Conservation (phyloP, 2,113 vertebrate species). For the Ammodytes dubius region DNA sequence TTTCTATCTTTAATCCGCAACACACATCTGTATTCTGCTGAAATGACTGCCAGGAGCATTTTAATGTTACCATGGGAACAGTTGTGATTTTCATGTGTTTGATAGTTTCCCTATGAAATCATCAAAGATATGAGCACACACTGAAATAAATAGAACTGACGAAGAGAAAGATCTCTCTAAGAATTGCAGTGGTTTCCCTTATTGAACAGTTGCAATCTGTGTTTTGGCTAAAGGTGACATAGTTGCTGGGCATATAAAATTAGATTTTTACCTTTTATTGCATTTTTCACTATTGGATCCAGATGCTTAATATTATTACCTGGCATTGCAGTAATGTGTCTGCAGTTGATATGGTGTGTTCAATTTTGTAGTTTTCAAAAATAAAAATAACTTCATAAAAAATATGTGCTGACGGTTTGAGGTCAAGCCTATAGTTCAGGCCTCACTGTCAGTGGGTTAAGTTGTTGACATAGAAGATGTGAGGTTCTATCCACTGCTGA, state of each 20-base stretch:
- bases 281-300: background rate
- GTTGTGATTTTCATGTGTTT: slow-evolving; percentile 66
- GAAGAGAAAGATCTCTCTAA: slow-evolving; percentile 20
- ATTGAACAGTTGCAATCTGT: slow-evolving; percentile 3
- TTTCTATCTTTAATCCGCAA: slow-evolving; percentile 58
- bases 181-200: slow-evolving; percentile 8
- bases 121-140: slow-evolving; percentile 43
- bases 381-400: background rate
- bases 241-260: background rate
- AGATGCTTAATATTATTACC: background rate
- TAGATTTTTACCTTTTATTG: background rate
- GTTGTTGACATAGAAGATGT: slow-evolving; percentile 5
- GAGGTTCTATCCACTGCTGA: slow-evolving; percentile 5
- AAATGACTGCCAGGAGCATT: slow-evolving; percentile 50
- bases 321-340: background rate
- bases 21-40: slow-evolving; percentile 62
- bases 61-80: slow-evolving; percentile 75
- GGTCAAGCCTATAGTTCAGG: slow-evolving; percentile 15
- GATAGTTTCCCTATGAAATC: slow-evolving; percentile 63
- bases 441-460: slow-evolving; percentile 9
- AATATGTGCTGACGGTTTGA: background rate
- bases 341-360: background rate
- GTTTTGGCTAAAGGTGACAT: background rate
- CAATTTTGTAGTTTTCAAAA: background rate
- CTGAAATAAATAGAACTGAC: slow-evolving; percentile 55